Base-by-base conservation (phyloP, 2,113 vertebrate genomes). In the Phalacrocorax pelagicus region DNA sequence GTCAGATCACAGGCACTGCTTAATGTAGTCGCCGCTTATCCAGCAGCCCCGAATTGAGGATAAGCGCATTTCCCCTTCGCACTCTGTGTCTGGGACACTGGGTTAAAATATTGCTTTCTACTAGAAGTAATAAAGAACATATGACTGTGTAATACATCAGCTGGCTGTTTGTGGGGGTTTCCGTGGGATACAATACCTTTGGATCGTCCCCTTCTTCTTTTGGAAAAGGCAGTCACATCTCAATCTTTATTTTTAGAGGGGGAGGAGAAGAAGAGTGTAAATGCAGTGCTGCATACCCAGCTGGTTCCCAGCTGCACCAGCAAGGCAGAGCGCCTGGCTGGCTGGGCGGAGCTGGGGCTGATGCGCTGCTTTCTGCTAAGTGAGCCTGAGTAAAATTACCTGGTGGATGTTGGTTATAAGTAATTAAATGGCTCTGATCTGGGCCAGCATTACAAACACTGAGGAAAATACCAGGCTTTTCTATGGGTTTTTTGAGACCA, bases 401-500 rank as follows among this genome's bases (percentile, higher is more conserved):
- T 90, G 71, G 20, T 49, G 54, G 24, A 46, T 72, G 22, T 44
- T 36, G 18, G 27, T 47, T 75, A 24, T 65, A 86, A 79, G 23
- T 44, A 57, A 36, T 46, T 3, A 65, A 29, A 87, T 80, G 70
- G 11, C 46, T 72, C 30, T 65, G 34, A 36, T 46, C 4, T 58
- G 42, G 24, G 17, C 52, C 78, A 75, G 52, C 29, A 49, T 36
- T 81, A 51, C 40, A 75, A 72, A 13, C 34, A 15, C 0, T 65
- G 46, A 62, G 42, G 57, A 72, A 87, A 90, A 81, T 46, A 30
- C 2, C 27, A 80, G 66, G 42, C 27, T 94, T 88, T 78, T 44
- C 49, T 52, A 0, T 34, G 13, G 0, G 0, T 5, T 49, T 78
- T 85, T 29, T 15, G 8, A 81, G 49, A 86, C 8, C 16, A 54